Conservation (phyloP, 2,888 invertebrate genomes). For the Drosophila mulleri region DNA sequence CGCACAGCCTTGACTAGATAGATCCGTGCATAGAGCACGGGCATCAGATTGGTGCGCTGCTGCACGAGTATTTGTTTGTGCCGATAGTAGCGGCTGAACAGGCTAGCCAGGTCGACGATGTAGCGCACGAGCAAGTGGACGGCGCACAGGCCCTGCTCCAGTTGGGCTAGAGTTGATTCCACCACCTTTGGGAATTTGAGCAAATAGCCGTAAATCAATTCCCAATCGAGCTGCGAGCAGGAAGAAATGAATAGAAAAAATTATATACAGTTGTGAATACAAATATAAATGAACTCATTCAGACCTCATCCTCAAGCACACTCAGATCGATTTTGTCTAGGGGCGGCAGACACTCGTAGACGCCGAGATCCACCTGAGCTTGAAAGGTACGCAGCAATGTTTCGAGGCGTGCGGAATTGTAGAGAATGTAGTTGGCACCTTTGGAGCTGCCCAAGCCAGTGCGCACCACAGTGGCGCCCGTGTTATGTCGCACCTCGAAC, state of each 20-base stretch:
- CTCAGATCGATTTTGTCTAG: constrained; percentile 88
- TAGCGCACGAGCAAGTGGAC: constrained; percentile 89
- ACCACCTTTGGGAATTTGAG: constrained; percentile 88
- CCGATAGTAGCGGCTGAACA: constrained; percentile 91
- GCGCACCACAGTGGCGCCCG: constrained; percentile 86
- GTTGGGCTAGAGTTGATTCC: constrained; percentile 86
- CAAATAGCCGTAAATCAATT: constrained; percentile 89
- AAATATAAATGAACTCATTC: neutral
- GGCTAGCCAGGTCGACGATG: constrained; percentile 87
- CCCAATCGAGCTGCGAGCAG: constrained; percentile 91
- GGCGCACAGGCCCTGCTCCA: constrained; percentile 86
- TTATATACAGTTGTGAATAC: too few relatives aligned
- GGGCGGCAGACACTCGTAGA: constrained; percentile 88
- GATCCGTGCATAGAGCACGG: constrained; percentile 89
- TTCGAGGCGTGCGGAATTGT: constrained; percentile 91
- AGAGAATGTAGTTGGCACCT: constrained; percentile 90
- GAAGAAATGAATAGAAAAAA: neutral
- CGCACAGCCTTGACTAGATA: constrained; percentile 89
- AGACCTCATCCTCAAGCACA: constrained; percentile 88
- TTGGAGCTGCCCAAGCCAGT: constrained; percentile 82
- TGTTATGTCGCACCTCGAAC: constrained; percentile 88
- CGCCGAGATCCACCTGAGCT: constrained; percentile 86
- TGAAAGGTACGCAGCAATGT: constrained; percentile 88
- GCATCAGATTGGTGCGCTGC: constrained; percentile 88
- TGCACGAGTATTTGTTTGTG: constrained; percentile 90